These are phyloP conservation scores for Palythoa grandis DNA, from an alignment of 92 coral and sea anemone species.

Conservation along the genomic window DNA sequence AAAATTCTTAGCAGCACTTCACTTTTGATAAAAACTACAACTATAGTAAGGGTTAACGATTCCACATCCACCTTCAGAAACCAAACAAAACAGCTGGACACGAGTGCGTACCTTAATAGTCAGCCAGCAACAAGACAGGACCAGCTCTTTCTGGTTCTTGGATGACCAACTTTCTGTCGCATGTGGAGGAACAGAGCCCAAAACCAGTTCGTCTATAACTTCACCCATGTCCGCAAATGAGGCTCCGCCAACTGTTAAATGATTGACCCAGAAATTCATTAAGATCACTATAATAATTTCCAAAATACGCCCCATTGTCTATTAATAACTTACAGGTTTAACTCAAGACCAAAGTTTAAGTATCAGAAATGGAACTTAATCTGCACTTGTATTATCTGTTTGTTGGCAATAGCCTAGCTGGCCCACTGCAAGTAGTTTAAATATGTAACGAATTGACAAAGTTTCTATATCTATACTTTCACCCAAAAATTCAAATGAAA, in stretches of 20 bases:
- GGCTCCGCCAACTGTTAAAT: slow-evolving; percentile 65
- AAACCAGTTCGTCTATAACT: slow-evolving; percentile 68
- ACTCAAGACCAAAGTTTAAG: not conserved
- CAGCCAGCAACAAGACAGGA: slow-evolving; percentile 78
- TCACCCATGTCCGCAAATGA: slow-evolving; percentile 79
- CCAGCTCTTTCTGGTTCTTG: slow-evolving; percentile 61
- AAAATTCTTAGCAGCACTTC: too few relatives aligned
- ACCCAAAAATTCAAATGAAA: too few relatives aligned
- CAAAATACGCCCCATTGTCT: not conserved
- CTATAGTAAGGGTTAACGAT: not conserved
- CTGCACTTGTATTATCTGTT: not conserved
- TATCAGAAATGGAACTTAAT: too few relatives aligned
- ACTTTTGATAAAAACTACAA: too few relatives aligned
- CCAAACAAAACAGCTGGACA: not conserved
- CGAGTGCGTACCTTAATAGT: slow-evolving; percentile 57
- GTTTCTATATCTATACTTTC: too few relatives aligned
- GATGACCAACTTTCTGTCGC: slow-evolving; percentile 11
- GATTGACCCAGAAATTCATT: not conserved
- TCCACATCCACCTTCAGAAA: not conserved
- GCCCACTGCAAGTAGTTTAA: too few relatives aligned
- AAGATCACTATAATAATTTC: not conserved
- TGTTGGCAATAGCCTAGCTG: too few relatives aligned
- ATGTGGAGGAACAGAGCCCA: slow-evolving; percentile 22
- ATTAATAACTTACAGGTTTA: not conserved
- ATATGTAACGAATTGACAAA: too few relatives aligned